These are phyloP conservation scores for Ophioninae sp. DNA, from an alignment of 2,888 invertebrate species.

Conservation along the genomic window DNA sequence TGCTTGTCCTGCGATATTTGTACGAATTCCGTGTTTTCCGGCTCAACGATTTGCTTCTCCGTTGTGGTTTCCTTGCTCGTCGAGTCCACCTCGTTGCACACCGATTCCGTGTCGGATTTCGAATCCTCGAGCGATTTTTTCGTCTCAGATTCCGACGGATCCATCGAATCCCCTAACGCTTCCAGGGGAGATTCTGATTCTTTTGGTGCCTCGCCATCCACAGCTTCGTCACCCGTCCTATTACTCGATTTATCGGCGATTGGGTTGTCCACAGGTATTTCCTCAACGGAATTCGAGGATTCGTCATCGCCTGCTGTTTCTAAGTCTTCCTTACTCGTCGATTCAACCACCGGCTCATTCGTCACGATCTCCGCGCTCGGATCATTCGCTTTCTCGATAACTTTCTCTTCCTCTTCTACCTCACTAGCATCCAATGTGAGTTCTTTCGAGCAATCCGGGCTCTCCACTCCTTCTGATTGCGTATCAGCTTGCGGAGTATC, in stretches of 20 bases:
- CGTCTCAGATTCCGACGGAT: background rate
- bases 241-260: slow-evolving; percentile 21
- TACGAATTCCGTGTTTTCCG: slow-evolving; percentile 78
- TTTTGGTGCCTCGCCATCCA: slow-evolving; percentile 6
- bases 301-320: slow-evolving; percentile 1
- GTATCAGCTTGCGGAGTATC: slow-evolving; percentile 13
- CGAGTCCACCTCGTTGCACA: slow-evolving; percentile 68
- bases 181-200: slow-evolving; percentile 7
- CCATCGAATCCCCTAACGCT: slow-evolving; percentile 3
- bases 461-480: background rate
- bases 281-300: slow-evolving; percentile 9
- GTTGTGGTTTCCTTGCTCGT: slow-evolving; percentile 68
- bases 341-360: slow-evolving; percentile 14
- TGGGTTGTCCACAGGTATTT: slow-evolving; percentile 11
- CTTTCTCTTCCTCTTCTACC: background rate
- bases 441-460: background rate
- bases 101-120: slow-evolving; percentile 71
- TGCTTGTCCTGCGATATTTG: slow-evolving; percentile 77
- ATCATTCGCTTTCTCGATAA: background rate
- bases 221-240: slow-evolving; percentile 54
- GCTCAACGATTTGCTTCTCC: slow-evolving; percentile 68
- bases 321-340: slow-evolving; percentile 1
- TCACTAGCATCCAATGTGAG: background rate
- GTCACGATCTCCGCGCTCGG: background rate
- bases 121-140: slow-evolving; percentile 60